Conservation (phyloP, 2,797 vertebrate genomes). For the Clarias platycephalus region DNA sequence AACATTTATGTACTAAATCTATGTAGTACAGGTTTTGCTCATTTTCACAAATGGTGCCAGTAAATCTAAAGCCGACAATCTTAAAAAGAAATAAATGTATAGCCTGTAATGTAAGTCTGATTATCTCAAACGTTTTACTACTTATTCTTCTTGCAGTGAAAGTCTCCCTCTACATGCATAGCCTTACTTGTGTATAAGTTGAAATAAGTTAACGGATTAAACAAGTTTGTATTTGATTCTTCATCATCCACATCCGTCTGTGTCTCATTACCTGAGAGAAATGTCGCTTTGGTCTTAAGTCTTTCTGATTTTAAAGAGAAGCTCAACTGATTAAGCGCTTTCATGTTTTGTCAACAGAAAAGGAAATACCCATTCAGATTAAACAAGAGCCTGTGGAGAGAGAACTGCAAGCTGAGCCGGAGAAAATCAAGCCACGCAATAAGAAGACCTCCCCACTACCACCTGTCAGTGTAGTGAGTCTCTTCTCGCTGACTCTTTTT, state of each 20-base stretch:
- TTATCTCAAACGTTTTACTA: not conserved
- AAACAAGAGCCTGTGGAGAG: constrained; percentile 82
- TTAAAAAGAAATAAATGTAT: no score
- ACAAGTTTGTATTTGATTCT: not conserved
- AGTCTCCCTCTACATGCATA: not conserved
- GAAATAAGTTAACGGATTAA: not conserved
- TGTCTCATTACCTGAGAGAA: not conserved
- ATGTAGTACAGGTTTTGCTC: no score
- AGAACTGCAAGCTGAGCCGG: constrained; percentile 77
- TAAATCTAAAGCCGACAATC: no score
- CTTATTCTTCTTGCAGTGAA: not conserved
- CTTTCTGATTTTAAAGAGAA: not conserved
- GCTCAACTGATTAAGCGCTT: not conserved
- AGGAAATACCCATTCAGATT: constrained; percentile 74
- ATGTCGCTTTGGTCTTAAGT: not conserved
- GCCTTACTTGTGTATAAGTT: not conserved
- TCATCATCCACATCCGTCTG: not conserved
- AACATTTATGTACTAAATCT: no score
- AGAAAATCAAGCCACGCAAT: constrained; percentile 82
- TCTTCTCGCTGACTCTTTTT: not conserved
- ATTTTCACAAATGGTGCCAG: no score
- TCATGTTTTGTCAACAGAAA: constrained; percentile 68
- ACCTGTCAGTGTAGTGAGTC: constrained; percentile 79
- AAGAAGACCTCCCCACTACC: constrained; percentile 78
- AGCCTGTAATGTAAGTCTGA: not conserved